phyloP scores from a whole-genome alignment of 2,888 invertebrate species.

The Dryobotodes eremita region DNA sequence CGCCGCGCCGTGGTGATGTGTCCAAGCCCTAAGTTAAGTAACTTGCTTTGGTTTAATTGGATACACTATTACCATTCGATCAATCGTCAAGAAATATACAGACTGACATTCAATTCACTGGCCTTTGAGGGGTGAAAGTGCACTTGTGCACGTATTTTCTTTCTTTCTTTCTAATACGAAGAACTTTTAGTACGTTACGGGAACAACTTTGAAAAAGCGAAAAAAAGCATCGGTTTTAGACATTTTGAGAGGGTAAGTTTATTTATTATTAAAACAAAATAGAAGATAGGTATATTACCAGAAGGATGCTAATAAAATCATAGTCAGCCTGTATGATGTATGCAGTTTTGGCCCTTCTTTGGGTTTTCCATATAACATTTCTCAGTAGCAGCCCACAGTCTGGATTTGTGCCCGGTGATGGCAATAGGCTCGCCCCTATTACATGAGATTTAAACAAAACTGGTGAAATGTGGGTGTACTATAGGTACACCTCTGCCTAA shows the following conservation, averaged over 20 bases:
- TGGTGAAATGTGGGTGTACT: background rate
- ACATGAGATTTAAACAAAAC: background rate
- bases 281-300: background rate
- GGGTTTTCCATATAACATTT: background rate
- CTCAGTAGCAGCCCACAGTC: too few relatives aligned
- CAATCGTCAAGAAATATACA: background rate
- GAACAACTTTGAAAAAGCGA: background rate
- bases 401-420: too few relatives aligned
- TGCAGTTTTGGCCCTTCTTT: too few relatives aligned
- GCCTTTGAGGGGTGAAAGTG: background rate
- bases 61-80: background rate
- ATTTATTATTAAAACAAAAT: background rate
- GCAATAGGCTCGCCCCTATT: background rate
- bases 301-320: background rate
- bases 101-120: background rate
- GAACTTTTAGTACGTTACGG: background rate
- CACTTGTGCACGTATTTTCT: background rate
- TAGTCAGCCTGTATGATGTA: too few relatives aligned
- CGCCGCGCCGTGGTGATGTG: too few relatives aligned
- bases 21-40: too few relatives aligned
- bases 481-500: background rate
- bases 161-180: too few relatives aligned
- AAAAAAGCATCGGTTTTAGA: background rate
- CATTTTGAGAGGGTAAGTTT: background rate
- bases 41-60: background rate